A percentile compares a stretch with the other conserved stretches of the same genome.
Evolutionary conservation across 2,113 vertebrate genomes (phyloP).

Genomic region (Philantomba maxwellii): DNA sequence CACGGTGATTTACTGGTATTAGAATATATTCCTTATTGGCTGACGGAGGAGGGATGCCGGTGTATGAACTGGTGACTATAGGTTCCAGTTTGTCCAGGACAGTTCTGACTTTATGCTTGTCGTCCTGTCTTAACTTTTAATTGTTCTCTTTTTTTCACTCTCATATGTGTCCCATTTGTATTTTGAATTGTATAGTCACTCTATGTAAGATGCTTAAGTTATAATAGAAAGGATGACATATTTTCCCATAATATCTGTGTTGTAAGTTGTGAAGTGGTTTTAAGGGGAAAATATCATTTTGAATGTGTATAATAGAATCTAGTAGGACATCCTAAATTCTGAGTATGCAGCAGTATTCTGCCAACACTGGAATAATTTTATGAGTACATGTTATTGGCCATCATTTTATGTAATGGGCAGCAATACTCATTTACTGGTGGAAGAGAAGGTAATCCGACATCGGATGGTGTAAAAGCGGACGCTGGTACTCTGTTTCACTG

Average conservation of each 20-base stretch:
- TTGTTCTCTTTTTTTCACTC: background rate
- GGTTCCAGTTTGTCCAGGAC: background rate
- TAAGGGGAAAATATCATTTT: background rate
- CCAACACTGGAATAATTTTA: background rate
- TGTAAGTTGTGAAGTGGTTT: background rate
- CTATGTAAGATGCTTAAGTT: background rate
- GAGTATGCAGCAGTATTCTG: background rate
- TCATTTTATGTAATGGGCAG: background rate
- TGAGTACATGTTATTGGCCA: background rate
- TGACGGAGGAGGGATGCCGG: background rate
- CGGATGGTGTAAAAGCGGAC: rapidly evolving
- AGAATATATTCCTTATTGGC: background rate
- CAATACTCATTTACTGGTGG: background rate
- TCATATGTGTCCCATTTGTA: background rate
- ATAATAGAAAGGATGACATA: background rate
- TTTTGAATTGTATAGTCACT: background rate
- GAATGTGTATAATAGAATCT: background rate
- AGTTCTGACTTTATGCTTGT: background rate
- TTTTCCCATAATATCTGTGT: background rate
- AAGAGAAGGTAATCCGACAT: background rate
- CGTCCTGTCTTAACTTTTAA: background rate
- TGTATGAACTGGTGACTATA: background rate
- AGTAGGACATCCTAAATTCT: background rate
- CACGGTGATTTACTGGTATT: rapidly evolving
- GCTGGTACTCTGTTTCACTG: background rate